Conservation (phyloP, 2,113 vertebrate genomes). For the Patagioenas fasciata region DNA sequence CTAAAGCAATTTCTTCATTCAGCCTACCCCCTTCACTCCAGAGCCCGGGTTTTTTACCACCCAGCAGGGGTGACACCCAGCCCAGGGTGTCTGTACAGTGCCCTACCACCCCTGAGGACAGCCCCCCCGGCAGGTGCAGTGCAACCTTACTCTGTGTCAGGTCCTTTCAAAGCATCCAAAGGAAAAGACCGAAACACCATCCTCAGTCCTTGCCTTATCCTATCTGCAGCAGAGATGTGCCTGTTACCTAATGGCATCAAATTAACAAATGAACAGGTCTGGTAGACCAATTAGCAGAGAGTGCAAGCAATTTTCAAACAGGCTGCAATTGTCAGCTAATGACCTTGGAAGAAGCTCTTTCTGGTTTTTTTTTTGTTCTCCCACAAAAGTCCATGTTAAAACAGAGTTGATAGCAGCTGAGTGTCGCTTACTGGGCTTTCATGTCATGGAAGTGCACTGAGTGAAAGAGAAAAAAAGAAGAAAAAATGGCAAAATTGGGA, state of each 20-base stretch:
- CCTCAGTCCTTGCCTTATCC: not conserved
- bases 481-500: not conserved
- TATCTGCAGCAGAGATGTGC: conserved; percentile 24
- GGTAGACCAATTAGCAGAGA: conserved; percentile 53
- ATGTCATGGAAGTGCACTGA: not conserved
- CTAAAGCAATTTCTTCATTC: not conserved
- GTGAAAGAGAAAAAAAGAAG: not conserved
- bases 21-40: not conserved
- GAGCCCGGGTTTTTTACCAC: not conserved
- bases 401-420: not conserved
- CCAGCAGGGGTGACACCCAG: not conserved
- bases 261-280: conserved; percentile 64
- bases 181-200: not conserved
- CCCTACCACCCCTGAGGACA: not conserved
- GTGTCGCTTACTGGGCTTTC: conserved; percentile 35
- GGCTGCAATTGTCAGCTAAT: conserved; percentile 53
- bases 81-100: not conserved
- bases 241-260: conserved; percentile 61
- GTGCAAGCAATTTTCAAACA: conserved; percentile 47
- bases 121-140: not conserved
- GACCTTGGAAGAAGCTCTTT: conserved; percentile 17
- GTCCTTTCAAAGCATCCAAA: not conserved
- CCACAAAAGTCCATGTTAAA: conserved; percentile 34
- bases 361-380: not conserved
- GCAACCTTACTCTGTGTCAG: not conserved